phyloP scores from a whole-genome alignment of 2,113 vertebrate species.

The Leuciscus idus region DNA sequence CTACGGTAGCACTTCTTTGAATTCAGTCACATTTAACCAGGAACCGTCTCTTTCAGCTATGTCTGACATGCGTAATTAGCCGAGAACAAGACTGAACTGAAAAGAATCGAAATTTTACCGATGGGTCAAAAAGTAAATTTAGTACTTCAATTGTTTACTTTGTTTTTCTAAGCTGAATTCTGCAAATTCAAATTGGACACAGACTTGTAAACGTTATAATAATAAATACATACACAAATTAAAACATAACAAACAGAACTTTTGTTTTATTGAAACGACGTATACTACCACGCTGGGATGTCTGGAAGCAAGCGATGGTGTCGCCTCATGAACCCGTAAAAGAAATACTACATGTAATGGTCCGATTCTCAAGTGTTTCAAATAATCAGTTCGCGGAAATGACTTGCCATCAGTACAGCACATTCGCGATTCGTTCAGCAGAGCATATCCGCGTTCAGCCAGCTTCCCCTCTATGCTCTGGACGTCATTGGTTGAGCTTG shows the following conservation, averaged over 20 bases:
- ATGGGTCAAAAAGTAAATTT: not conserved
- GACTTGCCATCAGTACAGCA: not conserved
- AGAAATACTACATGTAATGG: not conserved
- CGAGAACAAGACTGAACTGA: not conserved
- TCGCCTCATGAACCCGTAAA: not conserved
- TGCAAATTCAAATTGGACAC: too few species aligned
- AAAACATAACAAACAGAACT: too few species aligned
- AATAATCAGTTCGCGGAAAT: not conserved
- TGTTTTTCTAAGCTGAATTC: not conserved
- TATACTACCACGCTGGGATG: too few species aligned
- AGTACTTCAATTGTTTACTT: not conserved
- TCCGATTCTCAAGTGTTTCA: not conserved
- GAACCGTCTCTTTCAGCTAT: not conserved
- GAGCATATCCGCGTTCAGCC: not conserved
- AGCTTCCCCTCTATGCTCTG: too few species aligned
- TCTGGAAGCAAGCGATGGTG: too few species aligned
- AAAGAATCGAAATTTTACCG: not conserved
- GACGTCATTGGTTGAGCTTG: too few species aligned
- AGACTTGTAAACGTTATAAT: too few species aligned
- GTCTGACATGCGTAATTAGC: not conserved
- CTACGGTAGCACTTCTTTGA: not conserved
- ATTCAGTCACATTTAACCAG: not conserved
- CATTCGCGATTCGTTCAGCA: not conserved
- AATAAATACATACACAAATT: too few species aligned
- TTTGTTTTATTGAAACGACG: too few species aligned